Conservation (phyloP, 2,113 vertebrate genomes). For the Zosterops lateralis region DNA sequence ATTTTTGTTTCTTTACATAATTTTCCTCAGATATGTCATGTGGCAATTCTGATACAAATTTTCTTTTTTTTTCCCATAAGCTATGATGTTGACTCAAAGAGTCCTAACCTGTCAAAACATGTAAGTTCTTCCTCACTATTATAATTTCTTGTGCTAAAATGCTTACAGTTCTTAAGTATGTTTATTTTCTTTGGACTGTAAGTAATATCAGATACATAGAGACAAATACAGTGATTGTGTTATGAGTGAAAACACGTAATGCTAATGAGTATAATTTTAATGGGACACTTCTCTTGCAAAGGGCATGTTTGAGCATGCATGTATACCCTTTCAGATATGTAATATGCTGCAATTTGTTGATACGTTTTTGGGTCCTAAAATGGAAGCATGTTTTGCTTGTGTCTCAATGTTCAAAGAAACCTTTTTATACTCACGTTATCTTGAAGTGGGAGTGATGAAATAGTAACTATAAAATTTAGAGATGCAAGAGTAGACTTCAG, state of each 20-base stretch:
- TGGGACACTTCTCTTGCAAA: background rate
- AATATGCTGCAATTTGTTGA: background rate
- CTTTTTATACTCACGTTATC: background rate
- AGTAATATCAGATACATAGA: background rate
- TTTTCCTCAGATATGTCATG: background rate
- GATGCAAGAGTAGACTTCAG: background rate
- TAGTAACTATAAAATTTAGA: background rate
- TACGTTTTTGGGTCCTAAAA: background rate
- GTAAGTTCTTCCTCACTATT: conserved; percentile 75
- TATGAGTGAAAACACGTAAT: background rate
- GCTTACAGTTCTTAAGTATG: background rate
- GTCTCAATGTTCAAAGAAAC: background rate
- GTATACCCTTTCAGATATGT: background rate
- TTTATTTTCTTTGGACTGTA: background rate
- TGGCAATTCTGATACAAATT: background rate
- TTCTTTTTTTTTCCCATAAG: conserved; percentile 48
- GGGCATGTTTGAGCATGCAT: background rate
- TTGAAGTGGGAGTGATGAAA: background rate
- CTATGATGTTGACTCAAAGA: conserved; percentile 98
- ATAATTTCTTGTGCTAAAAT: background rate
- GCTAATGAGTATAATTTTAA: background rate
- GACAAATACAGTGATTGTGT: background rate
- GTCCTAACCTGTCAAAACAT: conserved; percentile 93
- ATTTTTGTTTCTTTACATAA: background rate
- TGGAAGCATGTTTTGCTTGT: background rate